Evolutionary conservation across 2,113 vertebrate species (phyloP).

Genomic region (Guaruba guarouba): DNA sequence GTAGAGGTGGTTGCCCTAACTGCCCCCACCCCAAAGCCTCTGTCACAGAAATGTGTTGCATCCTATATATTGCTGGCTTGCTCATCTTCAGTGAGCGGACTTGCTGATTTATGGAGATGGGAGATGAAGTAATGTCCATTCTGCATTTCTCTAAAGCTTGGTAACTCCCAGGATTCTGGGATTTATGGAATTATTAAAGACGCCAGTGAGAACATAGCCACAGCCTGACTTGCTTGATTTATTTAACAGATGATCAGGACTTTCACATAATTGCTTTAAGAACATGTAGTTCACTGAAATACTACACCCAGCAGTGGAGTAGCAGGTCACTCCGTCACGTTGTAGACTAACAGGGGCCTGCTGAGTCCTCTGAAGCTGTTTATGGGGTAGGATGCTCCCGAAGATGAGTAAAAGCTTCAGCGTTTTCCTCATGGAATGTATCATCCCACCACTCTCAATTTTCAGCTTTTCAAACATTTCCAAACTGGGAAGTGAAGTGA

Average conservation of each 20-base stretch:
- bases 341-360: background rate
- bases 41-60: background rate
- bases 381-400: background rate
- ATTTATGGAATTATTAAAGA: background rate
- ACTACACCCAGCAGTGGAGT: background rate
- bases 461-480: background rate
- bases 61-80: rapidly evolving
- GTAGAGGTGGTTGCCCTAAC: background rate
- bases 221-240: background rate
- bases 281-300: background rate
- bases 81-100: background rate
- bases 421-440: background rate
- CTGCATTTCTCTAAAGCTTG: background rate
- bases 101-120: background rate
- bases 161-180: background rate
- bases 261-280: background rate
- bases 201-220: background rate
- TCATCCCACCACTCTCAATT: background rate
- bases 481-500: background rate
- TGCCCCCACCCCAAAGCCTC: background rate
- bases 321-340: background rate
- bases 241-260: background rate
- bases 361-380: background rate
- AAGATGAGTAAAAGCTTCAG: background rate
- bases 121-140: background rate